Evolutionary conservation across 2,888 invertebrate species (phyloP).

Genomic region (Euspilapteryx auroguttella): DNA sequence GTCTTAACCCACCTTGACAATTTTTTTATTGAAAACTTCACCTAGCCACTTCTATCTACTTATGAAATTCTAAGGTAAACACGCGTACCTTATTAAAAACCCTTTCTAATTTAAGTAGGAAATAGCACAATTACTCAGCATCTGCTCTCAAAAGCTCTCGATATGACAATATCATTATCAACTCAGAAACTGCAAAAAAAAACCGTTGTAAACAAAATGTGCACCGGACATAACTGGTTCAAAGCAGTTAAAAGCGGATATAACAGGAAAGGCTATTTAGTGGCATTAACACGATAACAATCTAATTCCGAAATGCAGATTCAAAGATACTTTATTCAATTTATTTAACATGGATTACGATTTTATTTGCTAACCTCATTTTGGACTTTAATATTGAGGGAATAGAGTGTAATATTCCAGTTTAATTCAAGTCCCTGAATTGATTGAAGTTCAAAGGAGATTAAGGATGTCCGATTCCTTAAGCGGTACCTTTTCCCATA

Average conservation of each 20-base stretch:
- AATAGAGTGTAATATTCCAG: too few species aligned
- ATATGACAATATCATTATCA: constrained; percentile 23
- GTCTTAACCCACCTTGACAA: too few species aligned
- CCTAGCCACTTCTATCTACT: too few species aligned
- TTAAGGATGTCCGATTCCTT: constrained; percentile 23
- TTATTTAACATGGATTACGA: too few species aligned
- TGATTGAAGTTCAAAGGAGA: constrained; percentile 14
- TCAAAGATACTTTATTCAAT: too few species aligned
- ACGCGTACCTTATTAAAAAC: constrained; percentile 6
- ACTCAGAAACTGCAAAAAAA: constrained; percentile 13
- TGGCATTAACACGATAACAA: constrained; percentile 37
- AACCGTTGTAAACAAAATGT: constrained; percentile 3
- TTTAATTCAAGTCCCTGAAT: too few species aligned
- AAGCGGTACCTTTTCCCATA: constrained; percentile 19
- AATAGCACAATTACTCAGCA: constrained; percentile 9
- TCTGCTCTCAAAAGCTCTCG: constrained; percentile 17
- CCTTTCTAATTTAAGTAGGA: neutral
- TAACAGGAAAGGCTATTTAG: constrained; percentile 27
- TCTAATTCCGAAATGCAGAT: constrained; percentile 44
- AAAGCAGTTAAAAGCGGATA: constrained; percentile 20
- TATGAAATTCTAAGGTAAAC: too few species aligned
- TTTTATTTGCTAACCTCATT: too few species aligned
- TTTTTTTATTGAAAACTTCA: too few species aligned
- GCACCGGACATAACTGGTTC: constrained; percentile 5
- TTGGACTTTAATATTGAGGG: too few species aligned